Evolutionary conservation across 2,888 invertebrate genomes (phyloP).

Genomic region (Bellardia bayeri): DNA sequence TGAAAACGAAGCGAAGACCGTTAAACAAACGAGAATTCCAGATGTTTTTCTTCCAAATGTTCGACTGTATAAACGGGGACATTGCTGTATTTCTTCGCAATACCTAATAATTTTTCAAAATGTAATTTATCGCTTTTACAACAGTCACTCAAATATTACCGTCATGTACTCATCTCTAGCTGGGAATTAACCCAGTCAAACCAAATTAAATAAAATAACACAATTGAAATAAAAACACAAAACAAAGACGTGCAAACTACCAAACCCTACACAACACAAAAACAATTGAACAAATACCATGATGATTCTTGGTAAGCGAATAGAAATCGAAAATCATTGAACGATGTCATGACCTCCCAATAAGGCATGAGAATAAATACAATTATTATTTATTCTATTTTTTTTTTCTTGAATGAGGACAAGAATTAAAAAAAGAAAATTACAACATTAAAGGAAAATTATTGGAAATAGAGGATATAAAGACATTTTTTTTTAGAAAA

Average conservation of each 20-base stretch:
- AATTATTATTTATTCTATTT: neutral
- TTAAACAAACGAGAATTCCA: too few relatives aligned
- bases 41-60: too few relatives aligned
- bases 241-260: constrained; percentile 62
- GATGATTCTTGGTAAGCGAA: neutral
- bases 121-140: neutral
- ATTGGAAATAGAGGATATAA: constrained; percentile 43
- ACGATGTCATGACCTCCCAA: constrained; percentile 57
- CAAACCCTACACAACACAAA: constrained; percentile 57
- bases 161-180: constrained; percentile 27
- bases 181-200: constrained; percentile 2
- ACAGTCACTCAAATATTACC: neutral
- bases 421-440: neutral
- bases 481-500: neutral
- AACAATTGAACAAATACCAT: constrained; percentile 46
- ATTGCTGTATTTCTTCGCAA: too few relatives aligned
- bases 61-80: too few relatives aligned
- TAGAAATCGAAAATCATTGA: constrained; percentile 60
- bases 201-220: neutral
- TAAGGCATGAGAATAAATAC: constrained; percentile 49
- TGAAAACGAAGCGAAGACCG: too few relatives aligned
- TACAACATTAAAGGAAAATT: neutral
- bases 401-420: neutral
- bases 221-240: constrained; percentile 15
- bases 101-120: too few relatives aligned